Conservation (phyloP, 2,113 vertebrate species). For the Entomyzon cyanotis region DNA sequence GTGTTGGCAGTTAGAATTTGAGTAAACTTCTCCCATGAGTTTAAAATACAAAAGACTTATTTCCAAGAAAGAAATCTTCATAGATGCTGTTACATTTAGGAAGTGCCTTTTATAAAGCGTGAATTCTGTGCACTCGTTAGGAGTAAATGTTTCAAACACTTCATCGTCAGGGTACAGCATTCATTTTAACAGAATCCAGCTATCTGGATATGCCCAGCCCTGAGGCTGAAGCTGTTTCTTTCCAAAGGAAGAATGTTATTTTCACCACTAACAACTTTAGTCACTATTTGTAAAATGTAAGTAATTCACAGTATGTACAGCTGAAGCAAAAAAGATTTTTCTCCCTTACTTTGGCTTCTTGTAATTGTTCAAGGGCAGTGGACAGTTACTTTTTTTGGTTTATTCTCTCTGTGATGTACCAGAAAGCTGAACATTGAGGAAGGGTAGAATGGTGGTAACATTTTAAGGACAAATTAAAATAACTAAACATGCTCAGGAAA, state of each 20-base stretch:
- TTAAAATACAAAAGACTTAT: neutral
- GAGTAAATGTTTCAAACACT: neutral
- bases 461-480: neutral
- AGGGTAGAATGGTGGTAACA: neutral
- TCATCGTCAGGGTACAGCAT: neutral
- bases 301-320: neutral
- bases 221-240: neutral
- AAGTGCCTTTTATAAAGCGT: neutral
- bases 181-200: neutral
- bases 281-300: neutral
- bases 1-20: neutral
- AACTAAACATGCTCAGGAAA: neutral
- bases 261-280: neutral
- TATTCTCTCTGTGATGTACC: neutral
- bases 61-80: neutral
- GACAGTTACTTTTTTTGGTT: neutral
- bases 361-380: neutral
- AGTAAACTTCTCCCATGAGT: neutral
- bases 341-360: neutral
- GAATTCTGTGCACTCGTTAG: neutral
- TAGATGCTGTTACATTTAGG: neutral
- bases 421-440: neutral
- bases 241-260: neutral
- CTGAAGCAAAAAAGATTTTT: neutral
- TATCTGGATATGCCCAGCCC: neutral